A percentile compares a stretch with the other conserved stretches of the same genome.
phyloP scores from a whole-genome alignment of 2,797 vertebrate genomes.

The Cichlasoma orientale region DNA sequence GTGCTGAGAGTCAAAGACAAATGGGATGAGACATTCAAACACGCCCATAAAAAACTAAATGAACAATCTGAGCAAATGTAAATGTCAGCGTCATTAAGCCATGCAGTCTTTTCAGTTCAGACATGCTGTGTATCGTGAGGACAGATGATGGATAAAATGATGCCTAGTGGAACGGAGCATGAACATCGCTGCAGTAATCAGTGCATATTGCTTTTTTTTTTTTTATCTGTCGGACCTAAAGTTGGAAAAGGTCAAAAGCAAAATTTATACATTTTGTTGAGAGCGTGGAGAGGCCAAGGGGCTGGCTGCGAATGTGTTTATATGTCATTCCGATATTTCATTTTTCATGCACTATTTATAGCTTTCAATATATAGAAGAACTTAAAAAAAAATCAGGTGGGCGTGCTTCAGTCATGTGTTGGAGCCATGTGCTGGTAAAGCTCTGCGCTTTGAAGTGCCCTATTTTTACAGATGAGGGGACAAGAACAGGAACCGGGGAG shows the following conservation, averaged over 20 bases:
- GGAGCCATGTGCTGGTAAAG: not conserved
- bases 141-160: conserved; percentile 9
- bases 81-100: conserved; percentile 13
- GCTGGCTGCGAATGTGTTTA: not conserved
- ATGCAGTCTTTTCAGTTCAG: not conserved
- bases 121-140: not conserved
- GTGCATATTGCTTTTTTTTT: not conserved
- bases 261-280: not conserved
- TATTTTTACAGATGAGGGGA: not conserved
- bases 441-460: not conserved
- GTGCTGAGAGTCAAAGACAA: not conserved
- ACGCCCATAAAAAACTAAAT: conserved; percentile 4
- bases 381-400: not conserved
- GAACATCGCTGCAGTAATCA: conserved; percentile 13
- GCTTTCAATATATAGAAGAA: not conserved
- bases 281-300: not conserved
- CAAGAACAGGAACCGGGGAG: conserved; percentile 13
- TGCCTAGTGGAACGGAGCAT: not conserved
- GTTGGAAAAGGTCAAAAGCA: not conserved
- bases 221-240: not conserved
- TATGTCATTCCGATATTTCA: not conserved
- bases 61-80: conserved; percentile 14
- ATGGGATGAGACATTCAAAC: conserved; percentile 2
- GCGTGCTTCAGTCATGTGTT: not conserved
- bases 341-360: conserved; percentile 8